Evolutionary conservation across 2,113 vertebrate species (phyloP).

Genomic region (Pycnonotus jocosus): DNA sequence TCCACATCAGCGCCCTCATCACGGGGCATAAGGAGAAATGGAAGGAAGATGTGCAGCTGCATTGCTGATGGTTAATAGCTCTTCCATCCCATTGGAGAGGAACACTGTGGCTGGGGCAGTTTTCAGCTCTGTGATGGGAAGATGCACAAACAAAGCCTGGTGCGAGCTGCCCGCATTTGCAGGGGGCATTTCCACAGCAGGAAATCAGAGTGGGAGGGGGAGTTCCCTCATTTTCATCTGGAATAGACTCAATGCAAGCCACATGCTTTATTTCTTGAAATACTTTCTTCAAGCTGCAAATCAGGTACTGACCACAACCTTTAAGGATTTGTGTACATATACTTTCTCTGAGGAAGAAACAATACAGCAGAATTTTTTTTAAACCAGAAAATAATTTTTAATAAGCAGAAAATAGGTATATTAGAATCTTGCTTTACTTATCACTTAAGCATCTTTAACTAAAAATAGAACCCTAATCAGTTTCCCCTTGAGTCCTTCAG

Average conservation of each 20-base stretch:
- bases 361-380: background rate
- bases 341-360: background rate
- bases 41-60: background rate
- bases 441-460: background rate
- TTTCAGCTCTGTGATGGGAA: background rate
- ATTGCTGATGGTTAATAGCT: background rate
- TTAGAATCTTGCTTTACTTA: background rate
- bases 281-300: background rate
- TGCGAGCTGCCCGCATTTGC: rapidly evolving
- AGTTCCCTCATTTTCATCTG: background rate
- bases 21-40: background rate
- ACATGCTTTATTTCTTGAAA: background rate
- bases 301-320: background rate
- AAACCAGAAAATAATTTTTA: background rate
- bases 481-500: background rate
- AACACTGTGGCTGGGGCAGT: background rate
- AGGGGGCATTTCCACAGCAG: background rate
- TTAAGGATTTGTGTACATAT: background rate
- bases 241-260: background rate
- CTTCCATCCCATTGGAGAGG: background rate
- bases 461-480: slow-evolving; percentile 13
- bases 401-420: background rate
- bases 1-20: background rate
- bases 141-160: background rate
- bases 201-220: background rate